Evolutionary conservation across 2,113 vertebrate species (phyloP).

Genomic region (Canis aureus): DNA sequence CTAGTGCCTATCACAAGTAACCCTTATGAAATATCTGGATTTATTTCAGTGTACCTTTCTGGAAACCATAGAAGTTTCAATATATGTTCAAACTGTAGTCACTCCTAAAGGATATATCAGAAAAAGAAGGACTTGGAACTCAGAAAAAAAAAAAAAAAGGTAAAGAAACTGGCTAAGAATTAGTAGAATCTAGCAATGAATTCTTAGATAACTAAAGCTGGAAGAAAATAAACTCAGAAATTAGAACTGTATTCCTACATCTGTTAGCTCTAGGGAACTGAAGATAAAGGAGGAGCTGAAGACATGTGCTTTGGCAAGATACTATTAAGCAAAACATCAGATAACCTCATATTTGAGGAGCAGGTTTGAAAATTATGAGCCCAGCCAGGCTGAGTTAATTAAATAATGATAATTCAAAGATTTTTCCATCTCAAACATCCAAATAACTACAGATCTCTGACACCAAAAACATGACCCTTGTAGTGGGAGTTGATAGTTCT

Average conservation of each 20-base stretch:
- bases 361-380: constrained; percentile 45
- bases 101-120: not conserved
- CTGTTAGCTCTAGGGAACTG: not conserved
- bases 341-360: not conserved
- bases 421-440: constrained; percentile 16
- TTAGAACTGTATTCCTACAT: not conserved
- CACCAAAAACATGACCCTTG: constrained; percentile 2
- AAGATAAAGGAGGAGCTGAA: not conserved
- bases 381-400: constrained; percentile 38
- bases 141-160: constrained; percentile 18
- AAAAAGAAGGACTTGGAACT: constrained; percentile 23
- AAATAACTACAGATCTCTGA: constrained; percentile 20
- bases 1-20: not conserved
- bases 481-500: constrained; percentile 30
- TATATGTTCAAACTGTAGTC: constrained; percentile 34
- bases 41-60: constrained; percentile 1
- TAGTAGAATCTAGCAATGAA: not conserved
- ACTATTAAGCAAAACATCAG: not conserved
- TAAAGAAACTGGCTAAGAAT: constrained; percentile 37
- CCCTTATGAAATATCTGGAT: constrained; percentile 30
- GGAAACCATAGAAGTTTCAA: constrained; percentile 8
- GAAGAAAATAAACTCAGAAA: constrained; percentile 34
- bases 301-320: not conserved
- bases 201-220: constrained; percentile 33
- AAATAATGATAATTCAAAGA: not conserved